Conservation (phyloP, 2,113 vertebrate genomes). For the Rhinolophus ferrumequinum region DNA sequence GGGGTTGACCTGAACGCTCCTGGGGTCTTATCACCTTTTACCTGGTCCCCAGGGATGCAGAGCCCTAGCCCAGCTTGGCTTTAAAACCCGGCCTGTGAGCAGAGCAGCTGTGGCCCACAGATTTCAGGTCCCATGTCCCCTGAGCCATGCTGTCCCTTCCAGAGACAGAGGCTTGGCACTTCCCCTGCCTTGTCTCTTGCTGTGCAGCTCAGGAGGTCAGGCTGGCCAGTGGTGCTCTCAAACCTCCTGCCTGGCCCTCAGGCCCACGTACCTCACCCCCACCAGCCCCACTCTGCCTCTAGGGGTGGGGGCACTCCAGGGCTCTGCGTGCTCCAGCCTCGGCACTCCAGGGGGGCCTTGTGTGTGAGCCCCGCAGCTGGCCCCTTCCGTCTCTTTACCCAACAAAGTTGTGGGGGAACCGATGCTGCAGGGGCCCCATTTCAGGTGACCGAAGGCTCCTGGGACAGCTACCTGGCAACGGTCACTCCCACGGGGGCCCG, state of each 20-base stretch:
- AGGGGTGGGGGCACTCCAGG: neutral
- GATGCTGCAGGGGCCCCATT: neutral
- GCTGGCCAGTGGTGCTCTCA: neutral
- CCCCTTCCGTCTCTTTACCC: neutral
- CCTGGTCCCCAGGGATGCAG: neutral
- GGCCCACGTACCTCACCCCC: rapidly evolving
- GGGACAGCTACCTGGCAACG: neutral
- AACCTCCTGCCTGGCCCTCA: neutral
- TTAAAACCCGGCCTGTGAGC: neutral
- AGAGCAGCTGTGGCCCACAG: rapidly evolving
- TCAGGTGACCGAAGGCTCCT: neutral
- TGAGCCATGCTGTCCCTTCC: too few relatives aligned
- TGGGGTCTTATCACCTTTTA: neutral
- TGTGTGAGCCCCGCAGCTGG: neutral
- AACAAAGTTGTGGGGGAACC: too few relatives aligned
- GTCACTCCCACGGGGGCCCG: too few relatives aligned
- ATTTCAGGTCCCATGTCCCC: rapidly evolving
- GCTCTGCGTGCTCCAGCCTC: too few relatives aligned
- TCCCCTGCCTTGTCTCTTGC: neutral
- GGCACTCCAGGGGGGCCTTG: neutral
- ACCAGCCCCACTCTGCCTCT: neutral
- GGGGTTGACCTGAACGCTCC: neutral
- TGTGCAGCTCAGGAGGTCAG: neutral
- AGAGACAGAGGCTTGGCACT: rapidly evolving
- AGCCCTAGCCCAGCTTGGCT: neutral